A percentile compares a stretch with the other conserved stretches of the same genome.
Conservation (phyloP, 2,888 invertebrate genomes). For the Clunio marinus region DNA sequence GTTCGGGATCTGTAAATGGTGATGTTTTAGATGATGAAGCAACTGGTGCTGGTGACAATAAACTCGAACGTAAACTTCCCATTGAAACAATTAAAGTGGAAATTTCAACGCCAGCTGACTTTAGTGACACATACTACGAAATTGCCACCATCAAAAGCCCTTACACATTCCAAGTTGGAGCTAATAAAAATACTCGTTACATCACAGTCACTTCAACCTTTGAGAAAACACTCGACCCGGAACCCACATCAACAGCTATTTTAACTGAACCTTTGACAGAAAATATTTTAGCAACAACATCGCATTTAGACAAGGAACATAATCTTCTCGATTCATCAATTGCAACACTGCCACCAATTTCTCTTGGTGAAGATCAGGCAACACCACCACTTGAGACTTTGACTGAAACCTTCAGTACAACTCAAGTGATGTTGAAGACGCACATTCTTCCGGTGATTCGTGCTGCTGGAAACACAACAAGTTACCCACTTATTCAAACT, state of each 20-base stretch:
- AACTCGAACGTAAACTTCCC: slow-evolving; percentile 58
- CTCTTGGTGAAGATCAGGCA: slow-evolving; percentile 69
- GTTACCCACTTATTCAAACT: slow-evolving; percentile 80
- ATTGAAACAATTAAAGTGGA: slow-evolving; percentile 82
- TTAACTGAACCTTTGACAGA: slow-evolving; percentile 77
- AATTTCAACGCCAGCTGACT: slow-evolving; percentile 82
- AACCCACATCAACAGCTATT: slow-evolving; percentile 55
- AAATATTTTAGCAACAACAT: slow-evolving; percentile 77
- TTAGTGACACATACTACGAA: slow-evolving; percentile 80
- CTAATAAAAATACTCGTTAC: slow-evolving; percentile 79
- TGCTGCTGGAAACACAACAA: slow-evolving; percentile 67
- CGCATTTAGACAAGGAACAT: slow-evolving; percentile 68
- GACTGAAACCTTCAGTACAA: slow-evolving; percentile 88
- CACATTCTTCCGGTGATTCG: slow-evolving; percentile 80
- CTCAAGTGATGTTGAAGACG: slow-evolving; percentile 81
- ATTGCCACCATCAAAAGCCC: slow-evolving; percentile 87
- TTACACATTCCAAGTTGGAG: slow-evolving; percentile 85
- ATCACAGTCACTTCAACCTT: slow-evolving; percentile 83
- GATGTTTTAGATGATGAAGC: slow-evolving; percentile 60
- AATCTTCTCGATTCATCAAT: slow-evolving; percentile 69
- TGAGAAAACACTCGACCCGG: slow-evolving; percentile 68
- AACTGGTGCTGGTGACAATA: slow-evolving; percentile 59
- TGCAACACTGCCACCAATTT: slow-evolving; percentile 76
- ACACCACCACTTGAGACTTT: slow-evolving; percentile 83
- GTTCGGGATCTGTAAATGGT: slow-evolving; percentile 65